Evolutionary conservation across 2,113 vertebrate genomes (phyloP).

Genomic region (Deroptyus accipitrinus): DNA sequence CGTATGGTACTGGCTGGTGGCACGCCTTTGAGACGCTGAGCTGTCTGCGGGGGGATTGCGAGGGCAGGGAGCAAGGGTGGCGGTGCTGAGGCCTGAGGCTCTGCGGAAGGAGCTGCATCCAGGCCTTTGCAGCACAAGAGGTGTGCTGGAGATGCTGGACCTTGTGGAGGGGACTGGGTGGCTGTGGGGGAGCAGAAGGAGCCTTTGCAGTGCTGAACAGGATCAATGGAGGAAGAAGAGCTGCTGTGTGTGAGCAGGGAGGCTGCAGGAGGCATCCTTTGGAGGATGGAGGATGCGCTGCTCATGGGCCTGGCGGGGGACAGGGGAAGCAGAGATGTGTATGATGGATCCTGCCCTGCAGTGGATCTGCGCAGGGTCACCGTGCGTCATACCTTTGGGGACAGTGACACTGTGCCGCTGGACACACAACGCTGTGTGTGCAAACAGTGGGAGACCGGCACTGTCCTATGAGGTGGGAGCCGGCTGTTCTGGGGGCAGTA

Average conservation of each 20-base stretch:
- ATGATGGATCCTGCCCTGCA: neutral
- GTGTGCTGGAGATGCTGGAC: neutral
- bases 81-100: neutral
- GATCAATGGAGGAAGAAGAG: neutral
- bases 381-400: neutral
- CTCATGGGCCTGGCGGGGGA: neutral
- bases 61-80: neutral
- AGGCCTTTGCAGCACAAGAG: neutral
- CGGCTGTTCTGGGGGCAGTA: neutral
- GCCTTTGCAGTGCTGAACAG: neutral
- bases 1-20: rapidly evolving
- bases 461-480: rapidly evolving
- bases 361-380: neutral
- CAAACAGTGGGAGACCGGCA: rapidly evolving
- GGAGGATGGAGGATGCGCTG: neutral
- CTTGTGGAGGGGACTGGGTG: neutral
- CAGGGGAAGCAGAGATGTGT: neutral
- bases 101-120: neutral
- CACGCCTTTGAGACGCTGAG: neutral
- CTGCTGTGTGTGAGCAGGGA: neutral
- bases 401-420: rapidly evolving
- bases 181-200: neutral
- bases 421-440: rapidly evolving
- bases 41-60: rapidly evolving
- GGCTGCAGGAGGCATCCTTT: neutral